These are phyloP conservation scores for Palythoa grandis DNA, from an alignment of 92 coral and sea anemone genomes.

Conservation along the genomic window DNA sequence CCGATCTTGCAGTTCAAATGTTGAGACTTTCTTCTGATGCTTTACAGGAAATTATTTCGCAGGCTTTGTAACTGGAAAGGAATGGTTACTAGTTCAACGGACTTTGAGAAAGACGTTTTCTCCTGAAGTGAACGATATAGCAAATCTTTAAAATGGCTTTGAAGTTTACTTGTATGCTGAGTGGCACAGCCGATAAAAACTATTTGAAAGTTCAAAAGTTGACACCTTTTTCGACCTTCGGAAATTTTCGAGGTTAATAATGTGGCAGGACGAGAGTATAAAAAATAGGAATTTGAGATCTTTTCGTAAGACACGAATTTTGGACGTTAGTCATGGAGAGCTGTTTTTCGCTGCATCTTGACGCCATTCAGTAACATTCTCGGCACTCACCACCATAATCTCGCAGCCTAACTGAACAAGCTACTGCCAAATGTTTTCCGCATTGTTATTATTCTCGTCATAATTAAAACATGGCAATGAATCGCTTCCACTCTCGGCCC, in stretches of 20 bases:
- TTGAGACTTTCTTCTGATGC: no score
- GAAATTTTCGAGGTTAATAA: background rate
- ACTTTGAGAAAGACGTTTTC: background rate
- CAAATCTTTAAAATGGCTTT: no score
- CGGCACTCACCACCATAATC: background rate
- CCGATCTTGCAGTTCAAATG: no score
- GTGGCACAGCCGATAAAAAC: background rate
- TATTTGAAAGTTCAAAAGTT: background rate
- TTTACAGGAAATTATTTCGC: no score
- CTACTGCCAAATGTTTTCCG: constrained; percentile 64
- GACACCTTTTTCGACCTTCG: background rate
- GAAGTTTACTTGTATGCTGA: background rate
- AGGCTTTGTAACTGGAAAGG: background rate
- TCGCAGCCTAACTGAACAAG: background rate
- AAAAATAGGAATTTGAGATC: background rate
- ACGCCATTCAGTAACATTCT: background rate
- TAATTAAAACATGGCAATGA: constrained; percentile 59
- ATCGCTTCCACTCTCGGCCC: constrained; percentile 86
- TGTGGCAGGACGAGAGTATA: background rate
- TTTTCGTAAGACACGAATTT: background rate
- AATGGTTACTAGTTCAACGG: background rate
- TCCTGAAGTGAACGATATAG: background rate
- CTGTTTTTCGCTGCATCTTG: background rate
- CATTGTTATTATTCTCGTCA: constrained; percentile 73
- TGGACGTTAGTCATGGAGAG: background rate